Percentiles rank a stretch among this genome's conserved stretches.
Conservation (phyloP, 1,140 invertebrate species). For the Coboldia fuscipes region DNA sequence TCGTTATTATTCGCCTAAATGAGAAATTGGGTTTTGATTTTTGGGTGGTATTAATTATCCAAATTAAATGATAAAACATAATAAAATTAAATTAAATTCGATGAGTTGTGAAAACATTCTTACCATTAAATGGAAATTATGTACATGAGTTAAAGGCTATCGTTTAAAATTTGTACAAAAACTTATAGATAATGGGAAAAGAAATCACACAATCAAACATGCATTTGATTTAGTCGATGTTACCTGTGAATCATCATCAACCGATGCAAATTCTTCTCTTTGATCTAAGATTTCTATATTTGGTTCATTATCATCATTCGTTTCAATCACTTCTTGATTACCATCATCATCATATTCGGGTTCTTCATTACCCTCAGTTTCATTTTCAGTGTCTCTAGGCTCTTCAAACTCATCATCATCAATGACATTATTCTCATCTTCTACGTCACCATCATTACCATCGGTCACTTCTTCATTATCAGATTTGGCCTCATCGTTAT, state of each 20-base stretch:
- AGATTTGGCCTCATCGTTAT: not conserved
- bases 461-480: slow-evolving; percentile 4
- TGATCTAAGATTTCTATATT: slow-evolving; percentile 2
- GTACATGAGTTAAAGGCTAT: no score
- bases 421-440: slow-evolving; percentile 10
- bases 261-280: no score
- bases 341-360: slow-evolving; percentile 7
- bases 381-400: slow-evolving; percentile 1
- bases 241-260: no score
- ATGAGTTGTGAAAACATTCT: no score
- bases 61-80: no score
- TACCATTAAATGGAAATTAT: no score
- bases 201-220: no score
- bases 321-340: slow-evolving; percentile 4
- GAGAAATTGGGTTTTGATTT: slow-evolving; percentile 5
- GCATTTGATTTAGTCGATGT: no score
- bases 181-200: no score
- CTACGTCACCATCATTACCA: slow-evolving; percentile 3
- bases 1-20: slow-evolving; percentile 7
- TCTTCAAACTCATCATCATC: not conserved
- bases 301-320: not conserved
- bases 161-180: no score
- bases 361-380: slow-evolving; percentile 7
- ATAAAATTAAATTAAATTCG: no score
- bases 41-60: no score